Conservation (phyloP, 2,797 vertebrate genomes). For the Phaenicophaeus curvirostris region DNA sequence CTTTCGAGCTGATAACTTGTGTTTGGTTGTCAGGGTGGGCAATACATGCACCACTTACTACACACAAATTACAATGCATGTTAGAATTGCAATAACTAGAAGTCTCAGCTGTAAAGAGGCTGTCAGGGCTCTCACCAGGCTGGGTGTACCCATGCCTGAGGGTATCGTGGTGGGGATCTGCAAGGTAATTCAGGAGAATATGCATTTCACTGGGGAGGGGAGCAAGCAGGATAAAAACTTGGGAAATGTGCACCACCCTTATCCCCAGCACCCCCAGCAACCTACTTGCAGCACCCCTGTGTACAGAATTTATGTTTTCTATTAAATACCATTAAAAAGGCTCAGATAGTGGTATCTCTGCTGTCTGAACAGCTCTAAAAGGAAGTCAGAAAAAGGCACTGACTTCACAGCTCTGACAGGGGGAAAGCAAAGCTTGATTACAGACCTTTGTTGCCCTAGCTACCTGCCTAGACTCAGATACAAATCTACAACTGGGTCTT, state of each 20-base stretch:
- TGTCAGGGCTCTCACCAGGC: neutral
- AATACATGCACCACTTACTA: neutral
- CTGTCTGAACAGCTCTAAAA: neutral
- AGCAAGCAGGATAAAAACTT: neutral
- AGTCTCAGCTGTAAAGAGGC: neutral
- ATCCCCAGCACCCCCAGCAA: neutral
- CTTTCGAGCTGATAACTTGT: neutral
- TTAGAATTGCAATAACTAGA: neutral
- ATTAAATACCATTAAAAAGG: neutral
- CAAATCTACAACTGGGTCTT: neutral
- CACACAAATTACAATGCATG: neutral
- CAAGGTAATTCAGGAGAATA: neutral
- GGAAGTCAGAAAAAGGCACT: neutral
- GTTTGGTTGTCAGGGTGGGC: neutral
- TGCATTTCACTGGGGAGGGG: neutral
- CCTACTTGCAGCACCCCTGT: neutral
- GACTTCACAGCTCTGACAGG: neutral
- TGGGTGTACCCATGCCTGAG: neutral
- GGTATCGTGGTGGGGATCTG: neutral
- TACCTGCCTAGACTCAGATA: neutral
- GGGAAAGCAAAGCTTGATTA: neutral
- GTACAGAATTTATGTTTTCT: neutral
- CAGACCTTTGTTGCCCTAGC: rapidly evolving
- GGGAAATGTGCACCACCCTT: rapidly evolving
- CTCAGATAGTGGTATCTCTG: neutral